Percentiles rank a stretch among this genome's conserved stretches.
Evolutionary conservation across 92 coral and sea anemone species (phyloP).

Genomic region (Isaurus tuberculatus): DNA sequence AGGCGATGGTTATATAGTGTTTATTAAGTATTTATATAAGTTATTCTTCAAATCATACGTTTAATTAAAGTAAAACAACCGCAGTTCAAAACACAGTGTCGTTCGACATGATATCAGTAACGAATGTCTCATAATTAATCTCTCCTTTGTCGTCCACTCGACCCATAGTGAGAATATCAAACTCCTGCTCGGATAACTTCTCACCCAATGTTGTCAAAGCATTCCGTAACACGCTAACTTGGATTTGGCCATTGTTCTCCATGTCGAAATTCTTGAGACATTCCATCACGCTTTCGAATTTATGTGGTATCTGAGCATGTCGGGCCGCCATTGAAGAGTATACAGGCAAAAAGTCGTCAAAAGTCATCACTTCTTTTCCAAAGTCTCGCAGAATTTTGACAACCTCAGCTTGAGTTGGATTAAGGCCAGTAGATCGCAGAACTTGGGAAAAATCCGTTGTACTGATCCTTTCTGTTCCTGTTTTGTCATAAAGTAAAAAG

Average conservation of each 20-base stretch:
- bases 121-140: slow-evolving; percentile 81
- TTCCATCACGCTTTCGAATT: slow-evolving; percentile 87
- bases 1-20: too few species aligned
- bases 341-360: slow-evolving; percentile 91
- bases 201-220: slow-evolving; percentile 97
- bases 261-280: slow-evolving; percentile 94
- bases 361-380: slow-evolving; percentile 76
- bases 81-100: not conserved
- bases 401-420: slow-evolving; percentile 92
- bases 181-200: slow-evolving; percentile 88
- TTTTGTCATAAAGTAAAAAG: slow-evolving; percentile 86
- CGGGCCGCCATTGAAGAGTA: slow-evolving; percentile 90
- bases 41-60: too few species aligned
- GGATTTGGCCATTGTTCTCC: slow-evolving; percentile 78
- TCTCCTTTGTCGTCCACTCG: slow-evolving; percentile 89
- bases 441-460: slow-evolving; percentile 85
- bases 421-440: slow-evolving; percentile 86
- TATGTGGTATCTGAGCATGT: slow-evolving; percentile 72
- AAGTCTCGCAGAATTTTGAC: slow-evolving; percentile 90
- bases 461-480: slow-evolving; percentile 83
- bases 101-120: slow-evolving; percentile 56
- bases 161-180: slow-evolving; percentile 79
- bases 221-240: slow-evolving; percentile 87
- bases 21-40: too few species aligned
- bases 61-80: too few species aligned